Evolutionary conservation across 35 echinoderm and acorn worm species (phyloP).

Genomic region (Anneissia japonica): DNA sequence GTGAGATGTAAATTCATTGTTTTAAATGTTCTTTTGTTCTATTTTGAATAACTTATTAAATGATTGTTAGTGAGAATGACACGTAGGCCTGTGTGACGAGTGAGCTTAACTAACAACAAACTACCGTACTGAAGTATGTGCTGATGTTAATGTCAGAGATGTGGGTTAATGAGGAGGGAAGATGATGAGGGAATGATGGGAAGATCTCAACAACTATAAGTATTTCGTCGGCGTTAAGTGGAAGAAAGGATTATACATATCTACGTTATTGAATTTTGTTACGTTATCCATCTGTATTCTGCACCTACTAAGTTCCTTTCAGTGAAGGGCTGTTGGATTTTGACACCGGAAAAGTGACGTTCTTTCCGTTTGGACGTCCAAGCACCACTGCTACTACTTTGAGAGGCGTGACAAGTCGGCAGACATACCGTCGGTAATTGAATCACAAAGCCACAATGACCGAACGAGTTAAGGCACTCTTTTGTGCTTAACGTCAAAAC

Average conservation of each 20-base stretch:
- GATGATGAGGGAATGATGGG: background rate
- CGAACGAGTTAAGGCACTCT: background rate
- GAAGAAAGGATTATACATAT: background rate
- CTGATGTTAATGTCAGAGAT: background rate
- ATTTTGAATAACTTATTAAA: too few species aligned
- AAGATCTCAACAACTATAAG: background rate
- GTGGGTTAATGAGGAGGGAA: background rate
- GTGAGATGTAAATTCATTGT: background rate
- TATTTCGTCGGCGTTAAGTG: background rate
- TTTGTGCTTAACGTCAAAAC: background rate
- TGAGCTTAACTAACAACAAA: too few species aligned
- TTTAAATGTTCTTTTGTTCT: background rate
- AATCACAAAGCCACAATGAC: background rate
- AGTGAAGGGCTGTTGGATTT: background rate
- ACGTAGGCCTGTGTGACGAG: too few species aligned
- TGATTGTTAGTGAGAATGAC: too few species aligned
- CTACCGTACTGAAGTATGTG: too few species aligned
- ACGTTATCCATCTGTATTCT: background rate
- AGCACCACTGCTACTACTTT: background rate
- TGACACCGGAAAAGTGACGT: background rate
- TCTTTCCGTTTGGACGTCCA: background rate
- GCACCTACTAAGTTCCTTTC: conserved; percentile 1
- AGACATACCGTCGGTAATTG: background rate
- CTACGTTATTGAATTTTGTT: background rate
- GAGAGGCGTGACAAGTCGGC: background rate